Evolutionary conservation across 2,888 invertebrate genomes (phyloP).

Genomic region (Cetonia aurata): DNA sequence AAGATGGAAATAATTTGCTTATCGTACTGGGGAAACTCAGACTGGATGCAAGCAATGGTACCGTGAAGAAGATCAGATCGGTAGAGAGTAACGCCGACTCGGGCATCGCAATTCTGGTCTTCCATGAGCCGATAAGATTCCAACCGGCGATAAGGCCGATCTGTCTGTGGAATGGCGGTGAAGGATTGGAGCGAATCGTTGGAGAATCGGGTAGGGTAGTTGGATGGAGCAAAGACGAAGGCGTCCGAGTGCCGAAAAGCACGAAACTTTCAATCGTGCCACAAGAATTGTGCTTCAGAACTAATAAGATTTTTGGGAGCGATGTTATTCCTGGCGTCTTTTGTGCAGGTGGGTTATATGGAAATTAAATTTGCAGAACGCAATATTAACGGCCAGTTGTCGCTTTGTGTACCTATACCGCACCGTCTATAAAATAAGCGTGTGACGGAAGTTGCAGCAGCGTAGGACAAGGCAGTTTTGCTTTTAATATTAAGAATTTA

Average conservation of each 20-base stretch:
- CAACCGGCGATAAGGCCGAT: slow-evolving; percentile 66
- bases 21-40: slow-evolving; percentile 68
- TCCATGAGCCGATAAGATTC: slow-evolving; percentile 66
- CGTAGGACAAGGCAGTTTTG: no score
- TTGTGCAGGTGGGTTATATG: slow-evolving; percentile 67
- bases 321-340: slow-evolving; percentile 66
- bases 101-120: slow-evolving; percentile 69
- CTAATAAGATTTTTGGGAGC: slow-evolving; percentile 63
- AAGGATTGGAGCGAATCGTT: slow-evolving; percentile 59
- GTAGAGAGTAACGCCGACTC: slow-evolving; percentile 60
- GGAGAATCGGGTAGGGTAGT: slow-evolving; percentile 68
- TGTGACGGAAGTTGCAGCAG: no score
- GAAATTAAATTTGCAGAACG: no score
- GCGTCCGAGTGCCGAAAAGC: slow-evolving; percentile 68
- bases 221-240: slow-evolving; percentile 71
- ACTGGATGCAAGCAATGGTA: slow-evolving; percentile 63
- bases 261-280: slow-evolving; percentile 71
- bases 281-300: slow-evolving; percentile 70
- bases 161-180: slow-evolving; percentile 69
- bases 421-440: no score
- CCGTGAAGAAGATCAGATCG: slow-evolving; percentile 62
- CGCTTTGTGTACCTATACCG: no score
- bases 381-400: no score
- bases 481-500: no score
- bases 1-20: slow-evolving; percentile 56